Percentiles rank a stretch among this genome's conserved stretches.
These are phyloP conservation scores for Hymenopus coronatus DNA, from an alignment of 2,888 invertebrate species.

Conservation along the genomic window DNA sequence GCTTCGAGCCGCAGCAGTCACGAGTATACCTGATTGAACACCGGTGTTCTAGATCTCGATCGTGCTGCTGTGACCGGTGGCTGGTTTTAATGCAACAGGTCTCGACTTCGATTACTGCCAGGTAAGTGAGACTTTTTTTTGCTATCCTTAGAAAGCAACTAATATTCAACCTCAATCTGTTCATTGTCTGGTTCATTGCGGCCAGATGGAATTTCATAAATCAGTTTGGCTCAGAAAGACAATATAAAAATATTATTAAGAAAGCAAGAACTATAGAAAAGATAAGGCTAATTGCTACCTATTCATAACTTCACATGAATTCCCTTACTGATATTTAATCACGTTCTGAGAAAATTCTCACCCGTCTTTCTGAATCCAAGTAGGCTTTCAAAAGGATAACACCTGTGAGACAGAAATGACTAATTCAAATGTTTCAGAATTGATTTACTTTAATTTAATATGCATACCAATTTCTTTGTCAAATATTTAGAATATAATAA, in stretches of 20 bases:
- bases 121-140: not conserved
- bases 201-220: not conserved
- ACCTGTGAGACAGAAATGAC: too few relatives aligned
- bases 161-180: not conserved
- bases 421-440: too few relatives aligned
- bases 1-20: not conserved
- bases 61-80: not conserved
- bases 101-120: not conserved
- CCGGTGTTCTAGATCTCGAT: not conserved
- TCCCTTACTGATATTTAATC: too few relatives aligned
- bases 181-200: not conserved
- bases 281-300: too few relatives aligned
- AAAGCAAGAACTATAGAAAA: not conserved
- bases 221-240: not conserved
- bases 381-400: too few relatives aligned
- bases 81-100: not conserved
- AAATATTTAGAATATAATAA: too few relatives aligned
- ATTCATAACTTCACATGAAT: too few relatives aligned
- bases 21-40: not conserved
- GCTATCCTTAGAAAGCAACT: not conserved
- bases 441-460: too few relatives aligned
- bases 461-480: too few relatives aligned
- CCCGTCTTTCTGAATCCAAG: too few relatives aligned
- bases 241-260: not conserved
- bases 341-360: too few relatives aligned